Evolutionary conservation across 2,888 invertebrate genomes (phyloP).

Genomic region (Drosophila neonasuta): DNA sequence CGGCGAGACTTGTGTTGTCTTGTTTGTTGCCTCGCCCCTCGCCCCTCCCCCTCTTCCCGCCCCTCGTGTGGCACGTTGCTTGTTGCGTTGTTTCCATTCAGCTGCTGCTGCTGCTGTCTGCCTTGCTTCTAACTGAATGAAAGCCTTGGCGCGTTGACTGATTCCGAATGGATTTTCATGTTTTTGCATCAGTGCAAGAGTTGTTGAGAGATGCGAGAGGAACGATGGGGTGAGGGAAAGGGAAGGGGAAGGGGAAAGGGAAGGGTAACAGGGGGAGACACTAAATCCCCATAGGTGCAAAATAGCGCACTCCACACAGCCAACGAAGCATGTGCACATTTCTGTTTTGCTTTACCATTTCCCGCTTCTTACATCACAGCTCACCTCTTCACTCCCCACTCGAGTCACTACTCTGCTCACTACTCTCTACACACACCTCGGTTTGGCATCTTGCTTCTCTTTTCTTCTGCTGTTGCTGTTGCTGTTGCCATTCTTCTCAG

Average conservation of each 20-base stretch:
- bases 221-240: background rate
- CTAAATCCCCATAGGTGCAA: constrained; percentile 74
- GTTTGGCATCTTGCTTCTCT: background rate
- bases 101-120: constrained; percentile 28
- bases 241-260: too few relatives aligned
- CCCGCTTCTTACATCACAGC: background rate
- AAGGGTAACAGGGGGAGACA: constrained; percentile 13
- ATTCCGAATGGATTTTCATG: constrained; percentile 75
- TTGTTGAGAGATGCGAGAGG: background rate
- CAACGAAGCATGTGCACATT: constrained; percentile 74
- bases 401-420: background rate
- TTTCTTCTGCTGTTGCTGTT: background rate
- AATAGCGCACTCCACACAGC: constrained; percentile 68
- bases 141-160: constrained; percentile 74
- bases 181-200: constrained; percentile 49
- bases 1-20: constrained; percentile 15
- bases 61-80: constrained; percentile 13
- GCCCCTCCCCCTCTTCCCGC: background rate
- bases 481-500: background rate
- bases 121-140: constrained; percentile 72
- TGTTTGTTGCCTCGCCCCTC: constrained; percentile 11
- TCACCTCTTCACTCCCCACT: background rate
- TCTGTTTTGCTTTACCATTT: constrained; percentile 30
- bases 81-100: constrained; percentile 21
- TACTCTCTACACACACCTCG: too few relatives aligned